phyloP scores from a whole-genome alignment of 2,113 vertebrate species.

The Emydocephalus ijimae region DNA sequence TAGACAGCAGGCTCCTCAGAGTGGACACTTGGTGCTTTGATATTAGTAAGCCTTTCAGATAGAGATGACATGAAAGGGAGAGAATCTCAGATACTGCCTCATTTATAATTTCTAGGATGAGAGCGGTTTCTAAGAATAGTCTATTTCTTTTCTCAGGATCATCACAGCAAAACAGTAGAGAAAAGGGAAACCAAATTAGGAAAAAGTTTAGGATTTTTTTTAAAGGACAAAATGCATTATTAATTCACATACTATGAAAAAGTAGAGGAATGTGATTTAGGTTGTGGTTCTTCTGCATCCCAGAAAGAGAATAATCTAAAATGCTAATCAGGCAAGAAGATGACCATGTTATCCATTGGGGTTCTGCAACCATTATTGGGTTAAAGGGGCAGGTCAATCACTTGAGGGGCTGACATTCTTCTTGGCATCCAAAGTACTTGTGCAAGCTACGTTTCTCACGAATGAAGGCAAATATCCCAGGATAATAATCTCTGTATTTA shows the following conservation, averaged over 20 bases:
- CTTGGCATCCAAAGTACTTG: background rate
- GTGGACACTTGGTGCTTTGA: background rate
- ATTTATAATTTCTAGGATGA: constrained; percentile 42
- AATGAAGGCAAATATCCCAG: no score
- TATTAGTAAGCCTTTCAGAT: constrained; percentile 19
- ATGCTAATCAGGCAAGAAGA: background rate
- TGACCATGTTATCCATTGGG: background rate
- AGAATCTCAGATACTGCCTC: constrained; percentile 40
- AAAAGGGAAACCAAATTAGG: background rate
- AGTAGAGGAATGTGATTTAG: background rate
- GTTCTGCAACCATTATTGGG: background rate
- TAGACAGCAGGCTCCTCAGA: constrained; percentile 11
- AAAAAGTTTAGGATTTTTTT: background rate
- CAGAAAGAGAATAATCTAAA: background rate
- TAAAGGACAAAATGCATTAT: background rate
- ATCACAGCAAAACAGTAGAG: background rate
- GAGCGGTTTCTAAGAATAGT: constrained; percentile 40
- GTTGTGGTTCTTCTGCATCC: background rate
- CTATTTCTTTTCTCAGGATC: constrained; percentile 1
- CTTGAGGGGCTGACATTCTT: background rate
- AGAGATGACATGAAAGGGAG: background rate
- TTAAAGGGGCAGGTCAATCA: background rate
- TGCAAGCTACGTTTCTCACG: background rate
- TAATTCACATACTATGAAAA: background rate
- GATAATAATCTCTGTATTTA: background rate